phyloP scores from a whole-genome alignment of 1,140 invertebrate genomes.

The Pseudoatta argentina region DNA sequence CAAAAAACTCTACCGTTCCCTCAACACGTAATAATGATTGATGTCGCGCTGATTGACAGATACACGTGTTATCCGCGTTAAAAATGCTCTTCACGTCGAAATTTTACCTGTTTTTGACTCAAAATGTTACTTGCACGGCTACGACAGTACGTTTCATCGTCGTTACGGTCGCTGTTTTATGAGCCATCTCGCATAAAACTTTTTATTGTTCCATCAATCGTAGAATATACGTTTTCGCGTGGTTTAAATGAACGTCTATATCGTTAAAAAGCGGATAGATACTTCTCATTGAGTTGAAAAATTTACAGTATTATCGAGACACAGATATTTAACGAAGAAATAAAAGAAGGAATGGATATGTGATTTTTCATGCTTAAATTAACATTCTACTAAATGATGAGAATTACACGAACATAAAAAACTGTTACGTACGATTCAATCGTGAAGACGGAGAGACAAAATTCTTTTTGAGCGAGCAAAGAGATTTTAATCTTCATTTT shows the following conservation, averaged over 20 bases:
- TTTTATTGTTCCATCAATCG: constrained; percentile 50
- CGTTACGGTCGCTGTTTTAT: constrained; percentile 30
- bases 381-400: background rate
- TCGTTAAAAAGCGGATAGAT: constrained; percentile 13
- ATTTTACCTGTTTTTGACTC: constrained; percentile 39
- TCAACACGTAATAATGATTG: constrained; percentile 4
- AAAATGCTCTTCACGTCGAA: constrained; percentile 28
- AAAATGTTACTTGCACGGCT: constrained; percentile 16
- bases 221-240: constrained; percentile 9
- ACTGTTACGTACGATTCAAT: background rate
- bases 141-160: constrained; percentile 1
- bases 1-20: background rate
- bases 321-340: background rate
- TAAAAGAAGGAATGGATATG: background rate
- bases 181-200: constrained; percentile 28
- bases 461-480: background rate
- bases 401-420: background rate
- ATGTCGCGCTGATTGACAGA: constrained; percentile 34
- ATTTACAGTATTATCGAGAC: background rate
- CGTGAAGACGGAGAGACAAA: background rate
- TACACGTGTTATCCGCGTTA: constrained; percentile 10
- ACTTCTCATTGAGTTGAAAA: background rate
- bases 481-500: background rate
- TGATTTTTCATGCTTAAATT: constrained; percentile 4
- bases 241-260: constrained; percentile 6